Conservation (phyloP, 2,797 vertebrate genomes). For the Euphonia xanthogaster region DNA sequence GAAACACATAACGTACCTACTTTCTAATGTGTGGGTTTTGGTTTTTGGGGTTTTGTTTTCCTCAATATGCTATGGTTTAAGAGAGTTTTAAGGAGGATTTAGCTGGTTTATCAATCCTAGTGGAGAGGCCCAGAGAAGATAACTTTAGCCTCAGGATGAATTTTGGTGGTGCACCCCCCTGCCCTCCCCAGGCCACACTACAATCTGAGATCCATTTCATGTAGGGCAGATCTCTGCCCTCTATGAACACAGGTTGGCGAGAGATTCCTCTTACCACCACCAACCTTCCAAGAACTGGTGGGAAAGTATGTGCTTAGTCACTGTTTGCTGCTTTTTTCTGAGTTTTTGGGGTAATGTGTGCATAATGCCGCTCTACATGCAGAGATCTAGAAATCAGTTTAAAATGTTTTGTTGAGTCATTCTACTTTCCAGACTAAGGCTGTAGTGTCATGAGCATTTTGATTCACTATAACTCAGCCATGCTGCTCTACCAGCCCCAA, state of each 20-base stretch:
- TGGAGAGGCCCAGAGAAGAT: background rate
- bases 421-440: background rate
- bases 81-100: background rate
- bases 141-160: background rate
- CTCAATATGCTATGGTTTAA: background rate
- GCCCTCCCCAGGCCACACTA: rapidly evolving
- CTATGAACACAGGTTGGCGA: background rate
- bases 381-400: background rate
- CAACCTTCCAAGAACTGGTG: background rate
- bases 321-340: background rate
- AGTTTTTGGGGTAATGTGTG: rapidly evolving
- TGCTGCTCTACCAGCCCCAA: background rate
- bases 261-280: background rate
- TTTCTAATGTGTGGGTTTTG: background rate
- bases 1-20: rapidly evolving
- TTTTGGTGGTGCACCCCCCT: background rate
- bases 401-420: background rate
- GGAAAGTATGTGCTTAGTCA: background rate
- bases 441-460: background rate
- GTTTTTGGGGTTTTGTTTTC: background rate
- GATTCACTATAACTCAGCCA: background rate
- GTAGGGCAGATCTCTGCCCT: background rate
- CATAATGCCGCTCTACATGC: background rate
- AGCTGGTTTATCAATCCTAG: background rate
- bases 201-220: background rate